Percentiles rank a stretch among this genome's conserved stretches.
phyloP scores from a whole-genome alignment of 2,888 invertebrate genomes.

The Melanargia galathea region DNA sequence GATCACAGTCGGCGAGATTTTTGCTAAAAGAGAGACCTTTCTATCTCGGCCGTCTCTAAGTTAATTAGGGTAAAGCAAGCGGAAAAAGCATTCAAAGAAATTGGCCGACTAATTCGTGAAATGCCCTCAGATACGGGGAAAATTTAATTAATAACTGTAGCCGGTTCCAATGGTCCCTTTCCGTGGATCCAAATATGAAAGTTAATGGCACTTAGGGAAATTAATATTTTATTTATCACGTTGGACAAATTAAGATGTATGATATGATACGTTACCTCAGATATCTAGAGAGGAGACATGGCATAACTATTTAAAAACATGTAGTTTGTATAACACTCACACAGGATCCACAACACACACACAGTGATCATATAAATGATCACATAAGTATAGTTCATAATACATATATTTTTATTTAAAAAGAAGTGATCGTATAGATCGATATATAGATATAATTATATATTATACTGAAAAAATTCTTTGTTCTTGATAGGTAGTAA shows the following conservation, averaged over 20 bases:
- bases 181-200: slow-evolving; percentile 22
- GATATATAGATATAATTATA: too few species aligned
- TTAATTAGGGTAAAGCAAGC: slow-evolving; percentile 63
- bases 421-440: too few species aligned
- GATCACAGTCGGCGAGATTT: slow-evolving; percentile 58
- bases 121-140: slow-evolving; percentile 51
- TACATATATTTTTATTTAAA: too few species aligned
- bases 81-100: slow-evolving; percentile 69
- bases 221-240: slow-evolving; percentile 8
- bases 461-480: neutral
- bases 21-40: slow-evolving; percentile 40
- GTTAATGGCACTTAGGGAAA: slow-evolving; percentile 16
- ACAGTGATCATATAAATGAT: too few species aligned
- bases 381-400: too few species aligned
- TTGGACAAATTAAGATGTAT: neutral
- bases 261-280: neutral
- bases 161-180: slow-evolving; percentile 22
- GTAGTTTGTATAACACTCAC: too few species aligned
- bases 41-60: slow-evolving; percentile 58
- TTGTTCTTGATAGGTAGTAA: neutral
- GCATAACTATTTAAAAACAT: too few species aligned
- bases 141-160: slow-evolving; percentile 55
- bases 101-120: slow-evolving; percentile 63
- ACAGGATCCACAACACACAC: too few species aligned
- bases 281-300: too few species aligned